Evolutionary conservation across 2,888 invertebrate genomes (phyloP), one percentile per base, ranked within the genome.

Genomic region (Argyresthia albistria): DNA sequence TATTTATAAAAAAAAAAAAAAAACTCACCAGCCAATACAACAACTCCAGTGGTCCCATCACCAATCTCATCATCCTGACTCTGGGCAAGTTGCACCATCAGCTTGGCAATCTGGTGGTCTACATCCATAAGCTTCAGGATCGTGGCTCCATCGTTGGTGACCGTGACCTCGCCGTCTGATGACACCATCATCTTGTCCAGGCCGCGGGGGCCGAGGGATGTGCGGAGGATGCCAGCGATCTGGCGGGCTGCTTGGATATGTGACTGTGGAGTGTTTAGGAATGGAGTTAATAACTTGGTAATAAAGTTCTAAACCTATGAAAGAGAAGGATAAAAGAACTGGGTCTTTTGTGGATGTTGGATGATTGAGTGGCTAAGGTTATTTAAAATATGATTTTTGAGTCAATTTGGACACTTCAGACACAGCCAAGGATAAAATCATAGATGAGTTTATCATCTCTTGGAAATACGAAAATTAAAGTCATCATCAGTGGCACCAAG

Each of bases 21-120:
- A 0, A 11, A 62, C 70, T 61, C 57, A 70, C 91, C 93, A 58
- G 93, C 93, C 55, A 93, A 71, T 0, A 93, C 93, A 14, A 99
- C 99, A 61, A 99, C 99, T 10, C 99, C 99, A 8, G 99, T 99
- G 0, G 99, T 99, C 49, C 99, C 99, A 88, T 99, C 99, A 43
- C 99, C 99, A 66, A 99, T 98, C 89, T 99, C 99, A 87, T 99
- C 98, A 76, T 99, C 99, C 80, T 99, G 99, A 54, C 98, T 98
- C 80, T 99, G 98, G 35, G 98, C 97, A 55, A 99, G 81, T 75
- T 99, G 97, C 25, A 99, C 99, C 92, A 99, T 93, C 50, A 99
- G 88, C 77, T 98, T 99, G 42, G 97, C 99, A 63, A 99, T 97
- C 89, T 98, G 96, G 76, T 99, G 98, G 35, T 99, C 98, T 7